phyloP scores from a whole-genome alignment of 2,113 vertebrate genomes.

The Centropus bengalensis region DNA sequence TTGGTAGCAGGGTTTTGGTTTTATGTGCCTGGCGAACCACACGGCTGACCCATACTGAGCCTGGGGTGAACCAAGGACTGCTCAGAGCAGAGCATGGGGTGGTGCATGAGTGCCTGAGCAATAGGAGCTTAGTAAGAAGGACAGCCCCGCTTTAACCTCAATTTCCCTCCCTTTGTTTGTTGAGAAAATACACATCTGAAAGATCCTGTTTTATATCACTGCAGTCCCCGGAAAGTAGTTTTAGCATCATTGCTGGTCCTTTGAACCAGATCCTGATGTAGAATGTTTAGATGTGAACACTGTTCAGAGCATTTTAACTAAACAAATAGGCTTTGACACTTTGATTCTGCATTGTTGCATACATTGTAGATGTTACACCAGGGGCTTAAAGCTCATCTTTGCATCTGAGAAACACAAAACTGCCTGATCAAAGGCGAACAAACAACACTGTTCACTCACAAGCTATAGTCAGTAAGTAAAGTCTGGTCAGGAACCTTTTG shows the following conservation, averaged over 20 bases:
- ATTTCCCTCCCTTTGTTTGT: not conserved
- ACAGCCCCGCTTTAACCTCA: not conserved
- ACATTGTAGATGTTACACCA: not conserved
- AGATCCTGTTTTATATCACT: not conserved
- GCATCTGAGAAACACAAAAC: not conserved
- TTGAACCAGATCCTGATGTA: not conserved
- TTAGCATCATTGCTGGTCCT: not conserved
- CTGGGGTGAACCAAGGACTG: not conserved
- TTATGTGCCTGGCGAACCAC: constrained; percentile 7
- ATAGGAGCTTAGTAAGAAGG: not conserved
- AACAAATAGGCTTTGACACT: not conserved
- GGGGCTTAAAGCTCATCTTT: not conserved
- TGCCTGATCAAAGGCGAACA: not conserved
- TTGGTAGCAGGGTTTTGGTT: constrained; percentile 21
- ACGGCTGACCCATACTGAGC: not conserved
- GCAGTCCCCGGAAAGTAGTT: not conserved
- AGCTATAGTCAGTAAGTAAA: not conserved
- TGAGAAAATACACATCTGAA: not conserved
- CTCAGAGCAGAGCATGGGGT: not conserved
- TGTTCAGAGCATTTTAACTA: not conserved
- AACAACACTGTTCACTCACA: not conserved
- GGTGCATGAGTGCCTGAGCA: not conserved
- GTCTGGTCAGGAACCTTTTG: not conserved
- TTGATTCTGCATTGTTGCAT: not conserved
- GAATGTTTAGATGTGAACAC: not conserved